Evolutionary conservation across 2,113 vertebrate species (phyloP).

Genomic region (Phrynocephalus versicolor): DNA sequence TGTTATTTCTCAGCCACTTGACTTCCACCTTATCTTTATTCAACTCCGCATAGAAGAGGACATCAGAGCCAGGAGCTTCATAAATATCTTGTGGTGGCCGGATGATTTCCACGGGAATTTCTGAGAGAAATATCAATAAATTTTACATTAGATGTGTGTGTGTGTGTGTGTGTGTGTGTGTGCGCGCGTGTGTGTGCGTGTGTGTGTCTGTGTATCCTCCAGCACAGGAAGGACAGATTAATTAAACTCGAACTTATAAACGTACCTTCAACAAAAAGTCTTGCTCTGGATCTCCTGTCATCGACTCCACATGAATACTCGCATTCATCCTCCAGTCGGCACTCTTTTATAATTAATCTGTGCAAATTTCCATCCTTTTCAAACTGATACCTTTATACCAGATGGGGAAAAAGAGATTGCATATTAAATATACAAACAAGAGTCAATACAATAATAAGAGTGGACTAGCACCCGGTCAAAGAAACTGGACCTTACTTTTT

Average conservation of each 20-base stretch:
- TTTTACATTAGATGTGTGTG: conserved; percentile 12
- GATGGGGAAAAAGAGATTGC: conserved; percentile 23
- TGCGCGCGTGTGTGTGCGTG: conserved; percentile 1
- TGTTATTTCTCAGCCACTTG: conserved; percentile 97
- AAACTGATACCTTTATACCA: conserved; percentile 85
- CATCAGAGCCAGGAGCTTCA: conserved; percentile 89
- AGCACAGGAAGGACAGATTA: neutral
- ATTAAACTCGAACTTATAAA: conserved; percentile 15
- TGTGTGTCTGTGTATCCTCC: no score
- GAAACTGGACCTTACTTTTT: conserved; percentile 81
- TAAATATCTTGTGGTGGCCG: conserved; percentile 90
- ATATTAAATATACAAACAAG: conserved; percentile 45
- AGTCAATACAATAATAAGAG: neutral
- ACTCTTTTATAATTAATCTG: conserved; percentile 88
- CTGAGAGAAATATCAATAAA: conserved; percentile 70
- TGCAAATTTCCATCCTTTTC: conserved; percentile 90
- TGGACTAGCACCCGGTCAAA: neutral
- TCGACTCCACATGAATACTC: conserved; percentile 97
- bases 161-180: neutral
- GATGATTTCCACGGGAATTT: conserved; percentile 96
- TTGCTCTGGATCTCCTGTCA: conserved; percentile 91
- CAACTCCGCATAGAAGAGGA: conserved; percentile 91
- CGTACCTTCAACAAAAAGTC: conserved; percentile 95
- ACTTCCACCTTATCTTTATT: conserved; percentile 98
- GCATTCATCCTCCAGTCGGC: conserved; percentile 94